Evolutionary conservation across 1,140 invertebrate species (phyloP), one percentile per base, ranked within the genome.

Genomic region (Spodoptera frugiperda): DNA sequence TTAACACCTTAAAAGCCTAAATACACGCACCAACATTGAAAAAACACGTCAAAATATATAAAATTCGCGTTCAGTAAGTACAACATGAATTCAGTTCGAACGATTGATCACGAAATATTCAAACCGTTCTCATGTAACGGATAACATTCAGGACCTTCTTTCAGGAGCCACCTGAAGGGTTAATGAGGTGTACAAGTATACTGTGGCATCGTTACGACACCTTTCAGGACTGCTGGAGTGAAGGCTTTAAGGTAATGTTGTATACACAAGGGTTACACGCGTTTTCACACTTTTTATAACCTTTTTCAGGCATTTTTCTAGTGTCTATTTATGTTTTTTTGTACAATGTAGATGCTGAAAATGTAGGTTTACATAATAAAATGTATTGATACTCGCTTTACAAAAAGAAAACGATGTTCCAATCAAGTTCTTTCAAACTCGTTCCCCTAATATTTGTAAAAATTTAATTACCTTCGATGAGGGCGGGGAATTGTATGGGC

Each of bases 121-220:
- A 39, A 39, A 8, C 33, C 33, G 33, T 39, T 39, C 33, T 39
- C 8, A 8, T 39, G 33, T 33, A 9, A 17, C 21, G 48, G 48
- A 53, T 53, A 68, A 68, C 65, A 53, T 68, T 65, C 61, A 25
- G 8, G 44, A n/a, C 11, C 54, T 10, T 5, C 48, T 11, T 49
- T 49, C 17, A 48, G 15, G 44, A 48, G 1, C 14, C 44, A 48
- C 17, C 39, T 53, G 25, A 10, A 21, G 12, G 19, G 8, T 15
- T 33, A 53, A 68, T 68, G 65, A 53, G 5, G 21, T 68, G 65
- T 30, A 25, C n/a, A 68, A 68, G 19, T 21, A 53, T 17, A n/a
- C 49, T 8, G 30, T 53, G 15, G 65, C 3, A 68, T 25, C 15
- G 15, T 9, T 48, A 21, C n/a, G 59, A 21, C 44, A 48, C 39